Evolutionary conservation across 2,797 vertebrate genomes (phyloP).

Genomic region (Chaetodon trifasciatus): DNA sequence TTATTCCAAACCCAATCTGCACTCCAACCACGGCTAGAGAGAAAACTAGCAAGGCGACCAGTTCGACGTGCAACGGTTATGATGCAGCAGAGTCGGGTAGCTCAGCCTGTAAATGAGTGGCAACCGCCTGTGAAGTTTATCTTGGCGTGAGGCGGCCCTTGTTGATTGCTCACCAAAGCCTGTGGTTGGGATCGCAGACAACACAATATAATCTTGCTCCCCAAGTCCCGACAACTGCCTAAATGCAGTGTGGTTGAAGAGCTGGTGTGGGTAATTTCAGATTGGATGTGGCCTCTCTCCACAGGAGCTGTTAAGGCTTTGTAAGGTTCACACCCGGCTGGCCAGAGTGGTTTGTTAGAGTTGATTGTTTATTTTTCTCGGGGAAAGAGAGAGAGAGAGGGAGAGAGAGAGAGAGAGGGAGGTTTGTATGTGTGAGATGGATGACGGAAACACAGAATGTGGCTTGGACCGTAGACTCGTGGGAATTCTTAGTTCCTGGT

Average conservation of each 20-base stretch:
- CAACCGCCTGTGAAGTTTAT: constrained; percentile 69
- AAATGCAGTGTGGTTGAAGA: constrained; percentile 49
- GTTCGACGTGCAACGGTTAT: constrained; percentile 4
- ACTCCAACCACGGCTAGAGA: neutral
- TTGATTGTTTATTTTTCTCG: constrained; percentile 71
- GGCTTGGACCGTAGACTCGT: constrained; percentile 49
- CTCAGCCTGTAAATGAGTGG: constrained; percentile 60
- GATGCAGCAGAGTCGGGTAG: constrained; percentile 18
- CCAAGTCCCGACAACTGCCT: constrained; percentile 42
- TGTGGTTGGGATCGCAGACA: constrained; percentile 68
- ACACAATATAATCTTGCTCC: constrained; percentile 60
- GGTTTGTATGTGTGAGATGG: constrained; percentile 45
- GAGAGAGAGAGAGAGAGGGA: neutral
- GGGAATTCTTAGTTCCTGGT: constrained; percentile 60
- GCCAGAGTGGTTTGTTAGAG: constrained; percentile 61
- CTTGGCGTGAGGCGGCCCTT: constrained; percentile 57
- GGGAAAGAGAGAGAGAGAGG: neutral
- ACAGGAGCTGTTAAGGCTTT: constrained; percentile 63
- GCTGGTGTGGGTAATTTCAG: constrained; percentile 61
- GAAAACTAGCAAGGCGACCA: neutral
- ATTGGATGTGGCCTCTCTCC: constrained; percentile 62
- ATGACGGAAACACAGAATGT: constrained; percentile 57
- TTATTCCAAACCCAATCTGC: constrained; percentile 51
- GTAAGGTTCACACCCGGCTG: constrained; percentile 63
- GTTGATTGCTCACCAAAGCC: constrained; percentile 72